Base-by-base conservation (phyloP, 2,888 invertebrate genomes). In the Torymus texanus region DNA sequence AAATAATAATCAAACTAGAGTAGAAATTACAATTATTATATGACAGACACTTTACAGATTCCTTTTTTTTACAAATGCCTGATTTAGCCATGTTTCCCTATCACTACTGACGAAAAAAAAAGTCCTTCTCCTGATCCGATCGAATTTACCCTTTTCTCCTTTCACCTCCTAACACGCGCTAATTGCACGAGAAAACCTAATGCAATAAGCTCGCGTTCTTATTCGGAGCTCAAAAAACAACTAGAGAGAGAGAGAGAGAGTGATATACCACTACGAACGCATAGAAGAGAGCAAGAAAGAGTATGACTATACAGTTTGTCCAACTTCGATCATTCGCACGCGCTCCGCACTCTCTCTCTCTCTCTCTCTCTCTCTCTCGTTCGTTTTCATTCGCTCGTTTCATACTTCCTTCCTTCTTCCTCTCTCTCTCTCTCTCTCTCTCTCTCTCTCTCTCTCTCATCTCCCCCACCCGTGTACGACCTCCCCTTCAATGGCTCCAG, bases 381-480 rank as follows among this genome's bases (percentile, higher is more conserved):
- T 82, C 82, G 81, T 81, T 81, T 82, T 82, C 82, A 80, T 82
- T 83, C 81, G 81, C 82, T 82, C 81, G 82, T 81, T 83, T 83
- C 80, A 82, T 83, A 78, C 82, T 81, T 83, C 76, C 80, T 82
- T 82, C 82, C 81, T 83, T 80, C 68, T 63, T 76, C 73, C 61
- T 76, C 75, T 76, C 79, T 41, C 78, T 71, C 41, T 55, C 68
- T 55, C 51, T 51, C 41, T 58, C 51, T 24, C 71, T 59, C 67
- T 41, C 41, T 0, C 78, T 75, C 55, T 50, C 75, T 53, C 51
- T 56, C 50, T 55, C 51, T 24, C 72, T 59, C 67, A n/a, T 62
- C 78, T 55, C 77, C 41, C 80, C 41, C 13, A 75, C 29, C 59
- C 61, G 63, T 75, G 1, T 21, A 8, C 1, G 24, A 4, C 50